Conservation (phyloP, 2,888 invertebrate genomes). For the Pammene aurita region DNA sequence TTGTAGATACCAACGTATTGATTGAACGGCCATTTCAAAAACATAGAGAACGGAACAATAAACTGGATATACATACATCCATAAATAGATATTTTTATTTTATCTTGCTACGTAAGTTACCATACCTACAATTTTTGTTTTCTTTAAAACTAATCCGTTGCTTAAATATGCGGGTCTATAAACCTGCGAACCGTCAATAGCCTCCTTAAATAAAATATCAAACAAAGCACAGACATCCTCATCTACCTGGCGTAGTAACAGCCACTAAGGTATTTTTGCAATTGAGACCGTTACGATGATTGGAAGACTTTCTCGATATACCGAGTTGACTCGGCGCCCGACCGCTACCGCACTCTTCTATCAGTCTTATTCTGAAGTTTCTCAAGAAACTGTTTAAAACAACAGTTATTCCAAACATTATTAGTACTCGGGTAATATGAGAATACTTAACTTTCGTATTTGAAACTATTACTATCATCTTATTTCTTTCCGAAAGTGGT, state of each 20-base stretch:
- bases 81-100: too few relatives aligned
- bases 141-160: too few relatives aligned
- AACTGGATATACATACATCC: too few relatives aligned
- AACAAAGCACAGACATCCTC: background rate
- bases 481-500: background rate
- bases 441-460: background rate
- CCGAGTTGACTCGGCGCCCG: constrained; percentile 45
- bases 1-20: too few relatives aligned
- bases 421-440: background rate
- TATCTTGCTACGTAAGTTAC: too few relatives aligned
- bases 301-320: constrained; percentile 61
- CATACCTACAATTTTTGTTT: too few relatives aligned
- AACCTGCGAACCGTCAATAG: too few relatives aligned
- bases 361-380: constrained; percentile 59
- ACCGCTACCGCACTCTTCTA: constrained; percentile 44
- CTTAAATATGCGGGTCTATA: too few relatives aligned
- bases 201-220: too few relatives aligned
- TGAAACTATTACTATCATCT: background rate
- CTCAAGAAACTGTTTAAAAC: constrained; percentile 22
- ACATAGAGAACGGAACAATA: too few relatives aligned
- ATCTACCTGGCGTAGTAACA: constrained; percentile 25
- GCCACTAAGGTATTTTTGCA: constrained; percentile 17
- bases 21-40: too few relatives aligned
- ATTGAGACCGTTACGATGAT: constrained; percentile 43
- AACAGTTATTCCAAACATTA: background rate